Conservation (phyloP, 1,140 invertebrate species). For the Helicoverpa armigera region DNA sequence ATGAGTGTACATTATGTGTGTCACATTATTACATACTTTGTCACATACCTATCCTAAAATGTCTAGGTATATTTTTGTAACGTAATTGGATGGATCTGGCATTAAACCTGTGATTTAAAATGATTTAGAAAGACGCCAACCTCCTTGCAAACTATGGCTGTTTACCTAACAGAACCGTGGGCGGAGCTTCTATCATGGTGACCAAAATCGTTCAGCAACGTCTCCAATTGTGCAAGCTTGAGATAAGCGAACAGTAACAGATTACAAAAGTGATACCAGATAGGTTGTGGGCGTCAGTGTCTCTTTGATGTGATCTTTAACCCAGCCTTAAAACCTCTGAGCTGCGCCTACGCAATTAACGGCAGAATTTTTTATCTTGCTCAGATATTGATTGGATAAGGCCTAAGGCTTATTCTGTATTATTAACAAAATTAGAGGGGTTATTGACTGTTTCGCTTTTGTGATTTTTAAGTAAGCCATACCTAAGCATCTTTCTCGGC, state of each 20-base stretch:
- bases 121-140: not conserved
- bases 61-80: too few relatives aligned
- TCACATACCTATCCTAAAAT: too few relatives aligned
- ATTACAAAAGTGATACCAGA: not conserved
- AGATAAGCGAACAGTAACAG: not conserved
- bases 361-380: not conserved
- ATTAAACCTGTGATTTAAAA: too few relatives aligned
- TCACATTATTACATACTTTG: too few relatives aligned
- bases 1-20: too few relatives aligned
- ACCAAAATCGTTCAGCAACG: not conserved
- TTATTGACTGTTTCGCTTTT: too few relatives aligned
- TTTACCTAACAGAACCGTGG: not conserved
- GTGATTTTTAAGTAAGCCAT: too few relatives aligned
- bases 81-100: too few relatives aligned
- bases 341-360: conserved; percentile 5
- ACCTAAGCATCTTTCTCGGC: too few relatives aligned
- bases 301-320: conserved; percentile 11
- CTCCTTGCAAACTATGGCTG: not conserved
- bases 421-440: too few relatives aligned
- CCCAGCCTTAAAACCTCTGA: conserved; percentile 2
- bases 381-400: not conserved
- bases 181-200: not conserved
- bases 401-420: not conserved
- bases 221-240: not conserved
- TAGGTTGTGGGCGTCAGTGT: conserved; percentile 5